A percentile compares a stretch with the other conserved stretches of the same genome.
Evolutionary conservation across 2,797 vertebrate genomes (phyloP).

Genomic region (Chrysolophus pictus): DNA sequence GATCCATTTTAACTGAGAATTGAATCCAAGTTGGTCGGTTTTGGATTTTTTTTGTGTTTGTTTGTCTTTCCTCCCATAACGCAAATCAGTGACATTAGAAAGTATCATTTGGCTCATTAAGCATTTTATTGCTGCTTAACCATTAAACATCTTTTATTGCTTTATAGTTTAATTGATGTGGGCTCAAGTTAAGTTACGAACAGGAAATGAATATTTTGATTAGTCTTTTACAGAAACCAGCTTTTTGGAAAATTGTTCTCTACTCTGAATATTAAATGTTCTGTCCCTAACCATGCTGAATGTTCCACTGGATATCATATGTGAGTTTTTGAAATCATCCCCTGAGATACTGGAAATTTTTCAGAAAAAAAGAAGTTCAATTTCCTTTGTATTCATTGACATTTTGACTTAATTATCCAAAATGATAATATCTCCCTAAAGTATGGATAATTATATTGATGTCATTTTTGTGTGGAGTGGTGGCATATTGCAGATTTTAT

Average conservation of each 20-base stretch:
- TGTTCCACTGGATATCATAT: background rate
- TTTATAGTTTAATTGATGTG: conserved; percentile 18
- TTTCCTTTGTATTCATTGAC: conserved; percentile 62
- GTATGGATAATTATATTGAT: conserved; percentile 28
- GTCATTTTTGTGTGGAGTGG: conserved; percentile 4
- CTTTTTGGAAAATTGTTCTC: background rate
- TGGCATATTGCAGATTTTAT: conserved; percentile 17
- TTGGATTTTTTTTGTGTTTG: background rate
- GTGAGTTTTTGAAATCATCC: conserved; percentile 31
- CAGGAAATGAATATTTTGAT: conserved; percentile 40
- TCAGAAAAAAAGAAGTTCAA: background rate
- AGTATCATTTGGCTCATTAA: background rate
- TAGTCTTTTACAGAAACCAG: background rate
- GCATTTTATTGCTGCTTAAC: conserved; percentile 10
- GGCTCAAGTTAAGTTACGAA: background rate
- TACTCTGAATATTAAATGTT: background rate
- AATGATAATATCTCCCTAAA: conserved; percentile 53
- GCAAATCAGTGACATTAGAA: background rate
- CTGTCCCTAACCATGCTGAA: background rate
- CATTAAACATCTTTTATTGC: background rate
- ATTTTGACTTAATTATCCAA: conserved; percentile 73
- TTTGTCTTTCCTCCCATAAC: background rate
- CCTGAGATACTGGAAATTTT: conserved; percentile 4
- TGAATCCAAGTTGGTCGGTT: background rate
- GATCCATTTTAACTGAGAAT: background rate